Conservation (phyloP, 2,797 vertebrate species). For the Thripadectes ignobilis region DNA sequence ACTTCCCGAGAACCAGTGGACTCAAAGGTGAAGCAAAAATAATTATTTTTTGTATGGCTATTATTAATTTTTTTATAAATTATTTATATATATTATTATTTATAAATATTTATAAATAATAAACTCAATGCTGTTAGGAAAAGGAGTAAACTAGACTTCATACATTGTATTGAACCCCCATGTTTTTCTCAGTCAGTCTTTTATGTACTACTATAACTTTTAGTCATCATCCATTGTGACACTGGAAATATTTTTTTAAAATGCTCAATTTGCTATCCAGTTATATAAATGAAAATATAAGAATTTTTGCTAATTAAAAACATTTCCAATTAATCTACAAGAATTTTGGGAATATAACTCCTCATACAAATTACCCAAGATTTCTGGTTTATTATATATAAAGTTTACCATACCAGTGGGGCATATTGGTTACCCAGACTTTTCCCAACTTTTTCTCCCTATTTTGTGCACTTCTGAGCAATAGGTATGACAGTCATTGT, state of each 20-base stretch:
- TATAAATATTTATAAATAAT: no score
- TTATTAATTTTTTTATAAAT: no score
- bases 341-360: neutral
- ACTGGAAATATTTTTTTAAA: neutral
- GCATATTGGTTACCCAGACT: neutral
- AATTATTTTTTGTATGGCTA: neutral
- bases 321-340: neutral
- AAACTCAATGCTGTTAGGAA: neutral
- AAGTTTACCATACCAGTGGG: neutral
- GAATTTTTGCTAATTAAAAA: neutral
- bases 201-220: neutral
- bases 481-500: fast-evolving
- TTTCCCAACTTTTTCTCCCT: neutral
- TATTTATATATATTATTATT: no score
- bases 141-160: neutral
- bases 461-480: neutral
- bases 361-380: neutral
- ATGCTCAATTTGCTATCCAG: fast-evolving
- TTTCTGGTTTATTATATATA: neutral
- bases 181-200: neutral
- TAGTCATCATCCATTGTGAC: neutral
- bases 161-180: neutral
- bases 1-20: neutral
- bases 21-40: neutral
- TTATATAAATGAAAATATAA: neutral